Base-by-base conservation (phyloP, 2,113 vertebrate species). In the Gnathonemus longibarbis region DNA sequence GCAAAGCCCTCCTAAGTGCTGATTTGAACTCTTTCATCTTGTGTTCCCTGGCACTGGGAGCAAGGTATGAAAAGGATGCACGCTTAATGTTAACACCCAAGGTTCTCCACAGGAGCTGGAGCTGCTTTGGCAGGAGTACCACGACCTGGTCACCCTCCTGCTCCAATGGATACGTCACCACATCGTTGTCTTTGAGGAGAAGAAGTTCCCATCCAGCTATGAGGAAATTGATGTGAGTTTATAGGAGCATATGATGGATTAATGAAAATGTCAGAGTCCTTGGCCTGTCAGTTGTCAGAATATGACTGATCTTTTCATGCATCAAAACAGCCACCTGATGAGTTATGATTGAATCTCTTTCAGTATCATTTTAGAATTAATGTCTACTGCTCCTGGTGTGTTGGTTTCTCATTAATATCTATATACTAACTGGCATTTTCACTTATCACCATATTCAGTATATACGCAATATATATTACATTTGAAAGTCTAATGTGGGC, bases 121-220 rank as follows among this genome's bases (percentile, higher is more conserved):
- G 95, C 93, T 99, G 87, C 96, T 97, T 88, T 99, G 98, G 98
- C 97, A 97, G 93, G 98, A 99, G 90, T 99, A 99, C 94, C 97
- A 97, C 0, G 97, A 98, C 95, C 92, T 98, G 93, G 96, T 98
- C 91, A 96, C 97, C 3, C 7, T 98, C 46, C 94, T 99, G 88
- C 95, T 97, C 17, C 97, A 98, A 93, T 99, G 98, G 98, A 95
- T 97, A 77, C 95, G 96, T 6, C 97, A 98, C 88, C 97, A 99
- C 93, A 94, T 97, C 0, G 53, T 94, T 0, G 92, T 97, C 93
- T 98, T 98, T 0, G 97, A 98, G 94, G 98, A 98, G 92, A 96
- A 95, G 45, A 97, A 95, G 89, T 97, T 98, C 91, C 97, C 98
- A 0, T 85, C 92, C 94, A 98, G 96, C 95, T 99, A 96, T 0